phyloP scores from a whole-genome alignment of 2,113 vertebrate genomes.

The Psephotus haematonotus region DNA sequence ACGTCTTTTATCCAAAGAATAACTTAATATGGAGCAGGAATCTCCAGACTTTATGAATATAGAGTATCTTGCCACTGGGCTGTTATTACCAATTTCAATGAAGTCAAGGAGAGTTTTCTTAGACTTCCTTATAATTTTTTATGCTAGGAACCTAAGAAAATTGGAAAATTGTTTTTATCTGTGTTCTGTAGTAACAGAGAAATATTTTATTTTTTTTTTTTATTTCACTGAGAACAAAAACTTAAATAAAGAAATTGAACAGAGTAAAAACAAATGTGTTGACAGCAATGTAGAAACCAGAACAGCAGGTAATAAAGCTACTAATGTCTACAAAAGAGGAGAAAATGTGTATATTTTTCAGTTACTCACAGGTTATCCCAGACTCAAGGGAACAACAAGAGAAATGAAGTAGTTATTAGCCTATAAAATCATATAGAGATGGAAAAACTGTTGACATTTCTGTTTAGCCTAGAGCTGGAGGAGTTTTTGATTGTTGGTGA shows the following conservation, averaged over 20 bases:
- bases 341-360: background rate
- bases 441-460: background rate
- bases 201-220: background rate
- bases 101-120: background rate
- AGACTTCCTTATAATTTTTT: background rate
- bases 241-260: background rate
- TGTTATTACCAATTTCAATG: background rate
- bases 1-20: background rate
- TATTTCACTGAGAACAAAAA: background rate
- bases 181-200: background rate
- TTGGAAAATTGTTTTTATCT: background rate
- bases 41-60: background rate
- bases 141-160: background rate
- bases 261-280: background rate
- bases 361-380: background rate
- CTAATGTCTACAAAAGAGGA: background rate
- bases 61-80: background rate
- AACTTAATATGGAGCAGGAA: background rate
- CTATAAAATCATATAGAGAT: background rate
- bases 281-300: background rate
- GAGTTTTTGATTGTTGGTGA: background rate
- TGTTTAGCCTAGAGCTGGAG: background rate
- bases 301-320: background rate
- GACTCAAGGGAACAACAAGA: background rate
- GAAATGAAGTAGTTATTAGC: background rate